A percentile compares a stretch with the other conserved stretches of the same genome.
phyloP scores from a whole-genome alignment of 1,140 invertebrate genomes.

The Lepidurus packardi region DNA sequence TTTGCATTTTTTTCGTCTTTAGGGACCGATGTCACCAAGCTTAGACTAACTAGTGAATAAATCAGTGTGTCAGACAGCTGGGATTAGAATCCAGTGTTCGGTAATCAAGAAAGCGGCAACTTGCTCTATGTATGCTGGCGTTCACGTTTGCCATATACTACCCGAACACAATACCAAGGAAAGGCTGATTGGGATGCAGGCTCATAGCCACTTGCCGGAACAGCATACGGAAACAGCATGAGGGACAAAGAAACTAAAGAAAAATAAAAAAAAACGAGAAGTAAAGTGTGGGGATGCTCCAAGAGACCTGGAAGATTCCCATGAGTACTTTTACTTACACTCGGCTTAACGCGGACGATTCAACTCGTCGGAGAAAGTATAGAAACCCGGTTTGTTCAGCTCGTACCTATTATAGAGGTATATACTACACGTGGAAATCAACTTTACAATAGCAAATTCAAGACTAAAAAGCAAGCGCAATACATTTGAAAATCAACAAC shows the following conservation, averaged over 20 bases:
- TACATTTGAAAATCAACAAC: neutral
- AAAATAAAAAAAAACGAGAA: neutral
- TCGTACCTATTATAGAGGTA: neutral
- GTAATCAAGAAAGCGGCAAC: neutral
- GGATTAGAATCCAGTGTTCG: neutral
- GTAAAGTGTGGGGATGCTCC: neutral
- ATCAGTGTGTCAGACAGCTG: neutral
- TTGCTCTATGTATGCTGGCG: conserved; percentile 1
- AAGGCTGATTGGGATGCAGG: conserved; percentile 13
- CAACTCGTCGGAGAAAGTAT: neutral
- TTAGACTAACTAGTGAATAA: conserved; percentile 2
- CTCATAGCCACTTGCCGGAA: neutral
- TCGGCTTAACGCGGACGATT: neutral
- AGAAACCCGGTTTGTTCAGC: neutral
- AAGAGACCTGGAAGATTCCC: neutral
- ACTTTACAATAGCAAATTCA: neutral
- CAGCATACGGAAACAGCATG: neutral
- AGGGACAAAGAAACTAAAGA: neutral
- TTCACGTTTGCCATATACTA: neutral
- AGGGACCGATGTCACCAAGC: neutral
- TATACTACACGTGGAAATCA: no score
- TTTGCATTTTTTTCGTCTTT: neutral
- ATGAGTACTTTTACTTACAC: conserved; percentile 19
- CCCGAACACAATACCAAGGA: neutral
- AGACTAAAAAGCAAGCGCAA: neutral